Evolutionary conservation across 2,888 invertebrate genomes (phyloP), one percentile per base, ranked within the genome.

Genomic region (Lochmaea capreae): DNA sequence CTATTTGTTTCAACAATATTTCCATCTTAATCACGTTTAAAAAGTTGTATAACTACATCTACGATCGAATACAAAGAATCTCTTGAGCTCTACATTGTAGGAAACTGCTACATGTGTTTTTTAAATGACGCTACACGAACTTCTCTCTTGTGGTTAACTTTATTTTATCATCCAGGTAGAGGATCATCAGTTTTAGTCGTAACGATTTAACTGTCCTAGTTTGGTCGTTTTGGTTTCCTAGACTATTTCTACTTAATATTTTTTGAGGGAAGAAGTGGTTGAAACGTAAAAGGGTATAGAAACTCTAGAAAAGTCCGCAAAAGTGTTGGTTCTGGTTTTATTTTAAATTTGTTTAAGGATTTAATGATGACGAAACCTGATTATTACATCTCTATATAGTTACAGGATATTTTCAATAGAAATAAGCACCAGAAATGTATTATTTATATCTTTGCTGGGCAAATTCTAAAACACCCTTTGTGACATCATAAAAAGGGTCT

Each of bases 171-270:
- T 54, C 16, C 18, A 54, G 54, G 54, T 54, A 54, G 3, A 54
- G 18, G 54, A 54, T 54, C 54, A 54, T 54, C 18, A 54, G 18
- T 54, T 54, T 54, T 10, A 54, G 54, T 54, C 16, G 54, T 54
- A 54, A 54, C 16, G 54, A 9, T 18, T 54, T 16, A 18, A 46
- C 46, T 16, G 10, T 54, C 54, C 18, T 54, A 54, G 54, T 18
- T 54, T 10, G 18, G 16, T 16, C 54, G 16, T 54, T 54, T 54
- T 18, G 54, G 54, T 54, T 54, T 9, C 9, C 18, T 54, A 16
- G 3, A 18, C 9, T 54, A 54, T 18, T 54, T 18, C 54, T 11
- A 54, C 54, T 16, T 16, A 16, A 54, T 54, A 52, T 52, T 52
- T 54, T 2, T 54, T 11, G 54, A 54, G 11, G 10, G 18, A 18